These are phyloP conservation scores for Trichomalopsis sarcophagae DNA, from an alignment of 1,140 invertebrate genomes.

Conservation along the genomic window DNA sequence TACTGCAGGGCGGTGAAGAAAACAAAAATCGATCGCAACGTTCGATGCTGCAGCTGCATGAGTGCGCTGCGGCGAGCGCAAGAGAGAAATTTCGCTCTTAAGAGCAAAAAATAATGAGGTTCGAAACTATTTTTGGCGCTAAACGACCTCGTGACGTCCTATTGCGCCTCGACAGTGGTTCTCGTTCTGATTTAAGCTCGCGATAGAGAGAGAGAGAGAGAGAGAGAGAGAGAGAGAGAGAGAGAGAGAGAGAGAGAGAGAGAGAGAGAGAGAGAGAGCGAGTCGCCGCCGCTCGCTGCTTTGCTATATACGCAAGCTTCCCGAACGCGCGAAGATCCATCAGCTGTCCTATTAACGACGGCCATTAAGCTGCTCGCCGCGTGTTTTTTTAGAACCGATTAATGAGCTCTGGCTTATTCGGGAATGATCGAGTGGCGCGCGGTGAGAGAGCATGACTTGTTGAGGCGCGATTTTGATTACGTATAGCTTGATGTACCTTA, in stretches of 20 bases:
- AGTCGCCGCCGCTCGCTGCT: conserved; percentile 2
- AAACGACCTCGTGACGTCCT: conserved; percentile 66
- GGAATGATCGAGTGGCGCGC: no score
- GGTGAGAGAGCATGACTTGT: no score
- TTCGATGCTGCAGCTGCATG: neutral
- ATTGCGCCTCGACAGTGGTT: conserved; percentile 58
- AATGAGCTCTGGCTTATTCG: neutral
- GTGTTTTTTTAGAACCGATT: conserved; percentile 38
- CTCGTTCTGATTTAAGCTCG: conserved; percentile 53
- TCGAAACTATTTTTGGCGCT: conserved; percentile 64
- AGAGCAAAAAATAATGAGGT: conserved; percentile 63
- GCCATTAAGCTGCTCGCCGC: conserved; percentile 13
- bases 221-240: no score
- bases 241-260: no score
- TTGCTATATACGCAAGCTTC: neutral
- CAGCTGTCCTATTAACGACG: conserved; percentile 46
- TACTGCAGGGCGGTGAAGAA: neutral
- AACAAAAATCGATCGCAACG: neutral
- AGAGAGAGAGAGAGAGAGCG: no score
- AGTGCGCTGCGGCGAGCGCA: neutral
- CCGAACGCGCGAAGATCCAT: conserved; percentile 24
- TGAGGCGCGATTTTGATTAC: no score
- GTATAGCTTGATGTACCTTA: no score
- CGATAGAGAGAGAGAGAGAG: neutral
- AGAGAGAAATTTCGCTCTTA: conserved; percentile 47